phyloP scores from a whole-genome alignment of 2,797 vertebrate genomes.

The Perodicticus potto region DNA sequence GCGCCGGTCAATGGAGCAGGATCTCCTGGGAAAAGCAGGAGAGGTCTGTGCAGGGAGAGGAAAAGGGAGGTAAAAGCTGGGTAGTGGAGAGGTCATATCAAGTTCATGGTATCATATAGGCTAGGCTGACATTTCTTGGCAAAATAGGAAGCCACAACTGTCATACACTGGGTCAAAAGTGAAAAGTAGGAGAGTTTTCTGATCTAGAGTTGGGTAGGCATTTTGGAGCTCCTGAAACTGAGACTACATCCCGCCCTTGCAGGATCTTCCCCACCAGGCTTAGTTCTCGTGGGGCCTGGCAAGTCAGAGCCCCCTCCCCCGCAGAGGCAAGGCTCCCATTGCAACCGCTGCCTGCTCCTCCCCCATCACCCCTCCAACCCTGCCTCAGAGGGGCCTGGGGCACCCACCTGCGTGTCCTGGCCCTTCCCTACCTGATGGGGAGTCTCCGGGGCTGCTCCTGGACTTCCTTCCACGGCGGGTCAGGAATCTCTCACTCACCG shows the following conservation, averaged over 20 bases:
- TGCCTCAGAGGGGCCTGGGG: neutral
- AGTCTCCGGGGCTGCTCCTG: slow-evolving; percentile 93
- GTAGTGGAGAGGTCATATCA: neutral
- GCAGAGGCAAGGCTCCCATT: neutral
- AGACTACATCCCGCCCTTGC: neutral
- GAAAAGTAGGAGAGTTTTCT: neutral
- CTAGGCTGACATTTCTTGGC: neutral
- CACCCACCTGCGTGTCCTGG: neutral
- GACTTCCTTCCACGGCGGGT: slow-evolving; percentile 95
- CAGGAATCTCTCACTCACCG: slow-evolving; percentile 96
- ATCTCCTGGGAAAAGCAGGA: neutral
- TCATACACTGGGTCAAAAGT: neutral
- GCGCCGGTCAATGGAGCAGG: neutral
- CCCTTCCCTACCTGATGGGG: slow-evolving; percentile 91
- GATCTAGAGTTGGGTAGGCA: neutral
- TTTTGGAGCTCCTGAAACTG: neutral
- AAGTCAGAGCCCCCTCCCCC: neutral
- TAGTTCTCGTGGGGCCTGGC: neutral
- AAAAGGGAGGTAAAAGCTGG: neutral
- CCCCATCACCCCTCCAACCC: no score
- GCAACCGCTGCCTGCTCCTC: neutral
- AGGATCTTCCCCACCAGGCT: neutral
- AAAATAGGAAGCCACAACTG: neutral
- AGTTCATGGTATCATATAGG: neutral
- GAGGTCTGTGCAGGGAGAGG: neutral